Percentiles rank a stretch among this genome's conserved stretches.
Evolutionary conservation across 2,888 invertebrate genomes (phyloP).

Genomic region (Ceraclea dissimilis): DNA sequence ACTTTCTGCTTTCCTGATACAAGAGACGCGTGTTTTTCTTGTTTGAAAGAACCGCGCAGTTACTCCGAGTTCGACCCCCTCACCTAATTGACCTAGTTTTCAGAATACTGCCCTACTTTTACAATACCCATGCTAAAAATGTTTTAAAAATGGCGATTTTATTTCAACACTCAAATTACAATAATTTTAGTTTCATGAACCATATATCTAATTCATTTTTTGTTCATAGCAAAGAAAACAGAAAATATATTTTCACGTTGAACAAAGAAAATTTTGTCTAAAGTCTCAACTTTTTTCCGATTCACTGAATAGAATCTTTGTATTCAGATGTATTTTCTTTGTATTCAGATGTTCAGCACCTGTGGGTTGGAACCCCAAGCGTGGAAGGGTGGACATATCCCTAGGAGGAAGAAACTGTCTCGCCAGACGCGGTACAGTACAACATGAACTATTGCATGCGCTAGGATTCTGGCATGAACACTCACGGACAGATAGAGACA

Average conservation of each 20-base stretch:
- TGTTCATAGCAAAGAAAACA: too few relatives aligned
- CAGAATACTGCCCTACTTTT: not conserved
- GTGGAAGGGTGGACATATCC: slow-evolving; percentile 27
- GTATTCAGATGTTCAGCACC: slow-evolving; percentile 29
- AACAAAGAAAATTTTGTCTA: too few relatives aligned
- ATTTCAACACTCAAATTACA: too few relatives aligned
- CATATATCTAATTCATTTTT: too few relatives aligned
- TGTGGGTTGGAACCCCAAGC: slow-evolving; percentile 28
- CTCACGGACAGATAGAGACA: slow-evolving; percentile 30
- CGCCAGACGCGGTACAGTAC: slow-evolving; percentile 28
- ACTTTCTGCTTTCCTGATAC: not conserved
- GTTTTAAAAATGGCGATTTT: too few relatives aligned
- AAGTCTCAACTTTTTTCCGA: too few relatives aligned
- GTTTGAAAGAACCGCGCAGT: not conserved
- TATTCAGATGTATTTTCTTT: not conserved
- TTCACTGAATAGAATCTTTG: too few relatives aligned
- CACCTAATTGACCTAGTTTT: not conserved
- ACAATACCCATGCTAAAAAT: too few relatives aligned
- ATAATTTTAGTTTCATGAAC: too few relatives aligned
- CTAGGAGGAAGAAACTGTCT: slow-evolving; percentile 28
- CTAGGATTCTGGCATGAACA: slow-evolving; percentile 33
- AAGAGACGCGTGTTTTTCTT: slow-evolving; percentile 1
- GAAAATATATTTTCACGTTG: too few relatives aligned
- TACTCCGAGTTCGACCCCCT: not conserved
- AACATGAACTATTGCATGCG: slow-evolving; percentile 31